Evolutionary conservation across 2,888 invertebrate genomes (phyloP).

Genomic region (Andrena praecox): DNA sequence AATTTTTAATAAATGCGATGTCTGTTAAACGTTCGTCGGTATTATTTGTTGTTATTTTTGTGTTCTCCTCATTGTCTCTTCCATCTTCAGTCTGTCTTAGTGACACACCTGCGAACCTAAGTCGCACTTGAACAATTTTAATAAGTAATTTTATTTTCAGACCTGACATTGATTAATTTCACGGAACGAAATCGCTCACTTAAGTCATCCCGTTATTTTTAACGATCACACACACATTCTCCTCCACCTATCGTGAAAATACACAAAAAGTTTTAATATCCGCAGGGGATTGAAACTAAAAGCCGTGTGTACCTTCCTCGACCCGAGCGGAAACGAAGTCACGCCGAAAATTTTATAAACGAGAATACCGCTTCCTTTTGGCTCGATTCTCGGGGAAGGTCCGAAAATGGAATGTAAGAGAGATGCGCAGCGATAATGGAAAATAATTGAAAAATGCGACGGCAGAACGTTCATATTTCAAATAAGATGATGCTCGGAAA

Average conservation of each 20-base stretch:
- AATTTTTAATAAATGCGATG: slow-evolving; percentile 60
- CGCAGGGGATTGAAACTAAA: neutral
- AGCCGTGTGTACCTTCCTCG: neutral
- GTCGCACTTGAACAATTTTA: neutral
- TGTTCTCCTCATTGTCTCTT: neutral
- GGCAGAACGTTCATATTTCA: neutral
- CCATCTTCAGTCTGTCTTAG: too few relatives aligned
- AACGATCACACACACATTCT: neutral
- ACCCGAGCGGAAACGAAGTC: neutral
- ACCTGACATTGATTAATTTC: neutral
- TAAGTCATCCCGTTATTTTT: too few relatives aligned
- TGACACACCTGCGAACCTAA: neutral
- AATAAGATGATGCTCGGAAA: neutral
- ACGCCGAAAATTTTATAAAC: neutral
- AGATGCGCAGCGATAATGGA: neutral
- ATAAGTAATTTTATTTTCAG: neutral
- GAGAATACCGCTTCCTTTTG: neutral
- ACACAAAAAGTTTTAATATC: neutral
- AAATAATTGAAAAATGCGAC: neutral
- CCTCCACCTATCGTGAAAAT: too few relatives aligned
- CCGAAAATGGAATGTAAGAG: neutral
- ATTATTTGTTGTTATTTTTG: slow-evolving; percentile 21
- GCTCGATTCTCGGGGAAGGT: neutral
- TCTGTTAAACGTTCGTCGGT: slow-evolving; percentile 44
- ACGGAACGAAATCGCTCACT: neutral